Conservation (phyloP, 2,113 vertebrate genomes). For the Thunnus thynnus region DNA sequence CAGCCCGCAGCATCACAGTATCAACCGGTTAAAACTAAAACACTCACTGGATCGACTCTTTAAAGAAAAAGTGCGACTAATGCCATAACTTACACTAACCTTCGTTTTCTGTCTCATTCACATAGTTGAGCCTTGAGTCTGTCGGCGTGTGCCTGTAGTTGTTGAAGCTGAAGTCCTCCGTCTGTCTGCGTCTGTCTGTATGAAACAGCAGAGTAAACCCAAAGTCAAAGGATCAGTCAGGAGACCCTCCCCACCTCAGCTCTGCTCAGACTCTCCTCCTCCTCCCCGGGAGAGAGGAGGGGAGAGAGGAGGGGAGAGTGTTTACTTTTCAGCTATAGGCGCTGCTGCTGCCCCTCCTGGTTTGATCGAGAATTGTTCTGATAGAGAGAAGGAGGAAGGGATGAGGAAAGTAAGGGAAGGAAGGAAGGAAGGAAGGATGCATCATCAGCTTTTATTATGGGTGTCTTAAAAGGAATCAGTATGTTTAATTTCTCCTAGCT, state of each 20-base stretch:
- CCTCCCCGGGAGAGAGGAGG: constrained; percentile 34
- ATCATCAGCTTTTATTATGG: neutral
- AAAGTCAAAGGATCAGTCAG: constrained; percentile 76
- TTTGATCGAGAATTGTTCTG: constrained; percentile 8
- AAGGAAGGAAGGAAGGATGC: neutral
- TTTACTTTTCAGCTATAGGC: constrained; percentile 47
- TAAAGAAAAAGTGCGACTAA: neutral
- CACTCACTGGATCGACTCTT: neutral
- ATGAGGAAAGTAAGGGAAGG: neutral
- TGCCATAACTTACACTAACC: constrained; percentile 54
- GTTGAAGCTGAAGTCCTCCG: constrained; percentile 16
- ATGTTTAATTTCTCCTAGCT: neutral
- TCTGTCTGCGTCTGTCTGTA: neutral
- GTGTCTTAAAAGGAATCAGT: neutral
- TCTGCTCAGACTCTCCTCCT: constrained; percentile 51
- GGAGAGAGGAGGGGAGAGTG: neutral
- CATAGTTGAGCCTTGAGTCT: constrained; percentile 37
- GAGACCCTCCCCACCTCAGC: constrained; percentile 69
- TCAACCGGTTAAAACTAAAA: no score
- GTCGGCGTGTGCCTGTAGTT: neutral
- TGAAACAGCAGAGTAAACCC: constrained; percentile 44
- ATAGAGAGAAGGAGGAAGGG: neutral
- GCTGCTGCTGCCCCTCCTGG: constrained; percentile 65
- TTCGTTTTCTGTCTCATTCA: constrained; percentile 60
- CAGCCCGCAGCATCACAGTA: neutral